A percentile compares a stretch with the other conserved stretches of the same genome.
Conservation (phyloP, 2,888 invertebrate genomes). For the Drosophila mayaguana region DNA sequence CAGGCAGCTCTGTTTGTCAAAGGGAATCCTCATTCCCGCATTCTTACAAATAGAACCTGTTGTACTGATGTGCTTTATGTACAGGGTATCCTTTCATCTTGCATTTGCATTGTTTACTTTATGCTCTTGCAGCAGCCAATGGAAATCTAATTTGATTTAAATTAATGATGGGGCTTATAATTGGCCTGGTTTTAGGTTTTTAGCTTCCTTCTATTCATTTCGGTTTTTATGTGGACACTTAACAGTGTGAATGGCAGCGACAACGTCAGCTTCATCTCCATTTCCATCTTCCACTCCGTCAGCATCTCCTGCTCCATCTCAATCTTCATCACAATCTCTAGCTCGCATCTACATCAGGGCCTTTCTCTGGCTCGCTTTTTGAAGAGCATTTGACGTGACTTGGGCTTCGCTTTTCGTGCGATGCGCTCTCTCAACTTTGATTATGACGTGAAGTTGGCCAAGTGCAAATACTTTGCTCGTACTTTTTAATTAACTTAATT, state of each 20-base stretch:
- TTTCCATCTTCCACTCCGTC: constrained; percentile 15
- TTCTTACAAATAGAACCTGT: no score
- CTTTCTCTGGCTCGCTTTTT: constrained; percentile 51
- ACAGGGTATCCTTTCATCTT: neutral
- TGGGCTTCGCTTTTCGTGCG: constrained; percentile 60
- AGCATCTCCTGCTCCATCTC: constrained; percentile 18
- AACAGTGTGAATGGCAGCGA: constrained; percentile 45
- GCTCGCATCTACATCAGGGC: constrained; percentile 19
- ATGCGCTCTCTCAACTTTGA: constrained; percentile 71
- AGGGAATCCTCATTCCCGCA: no score
- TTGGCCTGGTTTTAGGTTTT: constrained; percentile 68
- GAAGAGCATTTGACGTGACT: constrained; percentile 78
- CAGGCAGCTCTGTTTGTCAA: neutral
- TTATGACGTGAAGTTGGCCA: constrained; percentile 79
- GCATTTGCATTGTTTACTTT: constrained; percentile 16
- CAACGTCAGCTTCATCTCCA: constrained; percentile 26
- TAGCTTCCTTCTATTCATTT: constrained; percentile 30
- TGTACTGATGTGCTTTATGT: no score
- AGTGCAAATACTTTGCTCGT: constrained; percentile 78
- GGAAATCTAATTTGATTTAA: constrained; percentile 77
- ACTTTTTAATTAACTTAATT: constrained; percentile 78
- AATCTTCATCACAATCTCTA: constrained; percentile 12
- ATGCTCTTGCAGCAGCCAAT: constrained; percentile 57
- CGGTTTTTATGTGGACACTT: constrained; percentile 46
- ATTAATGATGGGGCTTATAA: constrained; percentile 79